A percentile compares a stretch with the other conserved stretches of the same genome.
Evolutionary conservation across 2,797 vertebrate species (phyloP).

Genomic region (Diplodus puntazzo): DNA sequence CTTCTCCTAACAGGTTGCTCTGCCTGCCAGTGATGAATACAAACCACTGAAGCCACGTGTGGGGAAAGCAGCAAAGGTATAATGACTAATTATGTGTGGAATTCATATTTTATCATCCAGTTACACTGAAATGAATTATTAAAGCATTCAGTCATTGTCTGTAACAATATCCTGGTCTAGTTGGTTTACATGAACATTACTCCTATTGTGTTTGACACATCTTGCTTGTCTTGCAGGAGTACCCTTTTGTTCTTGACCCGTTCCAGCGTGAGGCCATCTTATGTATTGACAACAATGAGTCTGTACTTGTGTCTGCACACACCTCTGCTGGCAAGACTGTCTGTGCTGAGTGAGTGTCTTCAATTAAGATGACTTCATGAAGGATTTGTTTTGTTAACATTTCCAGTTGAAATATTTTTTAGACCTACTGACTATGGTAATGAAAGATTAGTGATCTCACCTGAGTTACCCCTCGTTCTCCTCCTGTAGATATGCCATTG

Average conservation of each 20-base stretch:
- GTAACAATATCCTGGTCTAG: not conserved
- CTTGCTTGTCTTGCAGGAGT: conserved; percentile 88
- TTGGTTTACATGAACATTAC: not conserved
- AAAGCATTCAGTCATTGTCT: fast-evolving
- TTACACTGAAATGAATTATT: not conserved
- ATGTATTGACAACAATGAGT: conserved; percentile 98
- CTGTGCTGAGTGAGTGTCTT: conserved; percentile 95
- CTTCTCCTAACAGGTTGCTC: conserved; percentile 87
- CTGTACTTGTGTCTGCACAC: conserved; percentile 97
- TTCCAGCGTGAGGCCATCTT: conserved; percentile 98
- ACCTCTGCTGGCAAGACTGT: conserved; percentile 99
- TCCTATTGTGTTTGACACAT: not conserved
- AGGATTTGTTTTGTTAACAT: not conserved
- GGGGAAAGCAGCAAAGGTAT: conserved; percentile 97
- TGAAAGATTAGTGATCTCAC: not conserved
- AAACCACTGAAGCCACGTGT: conserved; percentile 90
- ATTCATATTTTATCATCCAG: not conserved
- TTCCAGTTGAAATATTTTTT: not conserved
- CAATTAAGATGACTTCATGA: not conserved
- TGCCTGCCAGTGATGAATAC: conserved; percentile 91
- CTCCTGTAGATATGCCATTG: conserved; percentile 92
- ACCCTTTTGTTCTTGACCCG: conserved; percentile 96
- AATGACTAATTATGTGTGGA: not conserved
- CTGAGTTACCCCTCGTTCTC: not conserved
- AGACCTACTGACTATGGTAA: not conserved